Base-by-base conservation (phyloP, 2,888 invertebrate species). In the Caenorhabditis angaria region DNA sequence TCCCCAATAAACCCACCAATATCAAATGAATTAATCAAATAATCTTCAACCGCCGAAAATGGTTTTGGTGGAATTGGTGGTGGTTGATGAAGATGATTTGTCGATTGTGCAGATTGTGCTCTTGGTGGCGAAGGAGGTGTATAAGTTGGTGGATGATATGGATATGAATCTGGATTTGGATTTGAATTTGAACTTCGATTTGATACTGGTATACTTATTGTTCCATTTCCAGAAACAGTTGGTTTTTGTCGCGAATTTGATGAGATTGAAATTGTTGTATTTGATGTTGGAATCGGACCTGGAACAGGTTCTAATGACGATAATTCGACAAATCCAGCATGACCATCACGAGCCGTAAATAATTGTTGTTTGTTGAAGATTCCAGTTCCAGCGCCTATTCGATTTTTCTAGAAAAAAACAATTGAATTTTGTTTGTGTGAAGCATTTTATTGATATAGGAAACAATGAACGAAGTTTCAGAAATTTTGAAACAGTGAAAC, bases 341-440 rank as follows among this genome's bases (percentile, higher is more conserved):
- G 89, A 61, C 88, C 88, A 51, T 88, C 87, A 73, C 87, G 87
- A 1, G 89, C 88, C 48, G 86, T 83, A 83, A 91, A 91, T 61
- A 90, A 82, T 66, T 89, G 88, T 53, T 88, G 85, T 58, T 89
- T 89, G 70, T 88, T 88, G 81, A 90, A 90, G 75, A 89, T 88
- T 28, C 90, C 91, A 56, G 90, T 90, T 3, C 90, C 90, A 18
- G 89, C 88, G 18, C 90, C 90, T 24, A 91, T 89, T 4, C 89
- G 88, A 64, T 89, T 88, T 72, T 90, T 90, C 90, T 90, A 78
- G n/a, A 84, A 78, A 35, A 54, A 50, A n/a, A n/a, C n/a, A n/a
- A n/a, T n/a, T n/a, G n/a, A n/a, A n/a, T n/a, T n/a, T n/a, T n/a
- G n/a, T n/a, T n/a, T n/a, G n/a, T 25, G 5, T 14, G 12, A n/a